Evolutionary conservation across 2,797 vertebrate species (phyloP).

Genomic region (Takifugu ocellatus): DNA sequence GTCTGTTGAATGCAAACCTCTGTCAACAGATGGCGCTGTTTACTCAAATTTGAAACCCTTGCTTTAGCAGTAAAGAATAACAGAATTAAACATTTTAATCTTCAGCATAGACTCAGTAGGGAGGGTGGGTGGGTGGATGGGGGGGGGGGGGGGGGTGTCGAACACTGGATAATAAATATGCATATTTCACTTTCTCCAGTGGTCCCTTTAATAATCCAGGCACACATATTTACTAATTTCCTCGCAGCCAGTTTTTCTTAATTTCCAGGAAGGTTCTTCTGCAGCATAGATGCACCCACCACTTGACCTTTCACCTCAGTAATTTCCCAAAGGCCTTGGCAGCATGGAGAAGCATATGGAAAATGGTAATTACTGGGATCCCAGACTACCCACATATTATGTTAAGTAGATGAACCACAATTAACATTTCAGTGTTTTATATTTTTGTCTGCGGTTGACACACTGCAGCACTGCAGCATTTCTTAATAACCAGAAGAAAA

Average conservation of each 20-base stretch:
- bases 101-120: constrained; percentile 58
- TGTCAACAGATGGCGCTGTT: constrained; percentile 33
- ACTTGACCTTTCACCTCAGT: constrained; percentile 59
- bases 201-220: constrained; percentile 61
- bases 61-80: constrained; percentile 45
- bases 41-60: constrained; percentile 25
- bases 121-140: too few species aligned
- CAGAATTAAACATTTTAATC: constrained; percentile 62
- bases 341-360: constrained; percentile 44
- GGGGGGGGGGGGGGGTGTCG: constrained; percentile 35
- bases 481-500: constrained; percentile 15
- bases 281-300: constrained; percentile 40
- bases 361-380: constrained; percentile 58
- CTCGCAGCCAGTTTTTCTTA: constrained; percentile 40
- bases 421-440: constrained; percentile 56
- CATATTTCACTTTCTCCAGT: constrained; percentile 61
- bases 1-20: constrained; percentile 24
- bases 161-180: constrained; percentile 59
- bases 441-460: constrained; percentile 29
- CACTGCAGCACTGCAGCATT: constrained; percentile 36
- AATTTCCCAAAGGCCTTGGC: constrained; percentile 61
- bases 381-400: constrained; percentile 66
- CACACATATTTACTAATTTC: constrained; percentile 41
- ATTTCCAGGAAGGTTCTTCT: constrained; percentile 46
- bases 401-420: constrained; percentile 58